Evolutionary conservation across 2,113 vertebrate species (phyloP).

Genomic region (Sylvietta virens): DNA sequence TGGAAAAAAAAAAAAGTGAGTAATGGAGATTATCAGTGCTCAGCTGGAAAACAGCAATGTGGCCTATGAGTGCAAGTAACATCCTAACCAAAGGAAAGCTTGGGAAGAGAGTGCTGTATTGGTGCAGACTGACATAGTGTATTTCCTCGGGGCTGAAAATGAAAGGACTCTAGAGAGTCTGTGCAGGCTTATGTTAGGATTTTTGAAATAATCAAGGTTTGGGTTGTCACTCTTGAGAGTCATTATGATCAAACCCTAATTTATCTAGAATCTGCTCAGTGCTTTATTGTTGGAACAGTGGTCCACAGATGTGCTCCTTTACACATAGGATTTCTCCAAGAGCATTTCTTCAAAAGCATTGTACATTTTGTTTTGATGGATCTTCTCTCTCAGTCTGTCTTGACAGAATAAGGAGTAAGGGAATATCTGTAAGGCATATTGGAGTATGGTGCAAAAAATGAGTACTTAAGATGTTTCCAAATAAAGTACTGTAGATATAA

Average conservation of each 20-base stretch:
- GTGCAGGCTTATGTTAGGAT: not conserved
- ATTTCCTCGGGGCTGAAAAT: not conserved
- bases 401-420: not conserved
- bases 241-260: not conserved
- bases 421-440: not conserved
- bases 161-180: not conserved
- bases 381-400: not conserved
- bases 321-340: not conserved
- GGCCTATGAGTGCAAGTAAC: not conserved
- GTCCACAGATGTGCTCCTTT: not conserved
- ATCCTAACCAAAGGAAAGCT: not conserved
- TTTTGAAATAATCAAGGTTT: not conserved
- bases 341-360: not conserved
- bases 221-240: not conserved
- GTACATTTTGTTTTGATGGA: not conserved
- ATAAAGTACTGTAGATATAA: not conserved
- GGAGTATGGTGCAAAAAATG: not conserved
- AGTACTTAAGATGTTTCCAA: not conserved
- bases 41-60: not conserved
- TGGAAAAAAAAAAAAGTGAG: not conserved
- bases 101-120: not conserved
- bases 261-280: not conserved
- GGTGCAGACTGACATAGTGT: rapidly evolving
- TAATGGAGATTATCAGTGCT: not conserved
- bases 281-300: not conserved